Conservation (phyloP, 2,113 vertebrate genomes). For the Sciurus niger region DNA sequence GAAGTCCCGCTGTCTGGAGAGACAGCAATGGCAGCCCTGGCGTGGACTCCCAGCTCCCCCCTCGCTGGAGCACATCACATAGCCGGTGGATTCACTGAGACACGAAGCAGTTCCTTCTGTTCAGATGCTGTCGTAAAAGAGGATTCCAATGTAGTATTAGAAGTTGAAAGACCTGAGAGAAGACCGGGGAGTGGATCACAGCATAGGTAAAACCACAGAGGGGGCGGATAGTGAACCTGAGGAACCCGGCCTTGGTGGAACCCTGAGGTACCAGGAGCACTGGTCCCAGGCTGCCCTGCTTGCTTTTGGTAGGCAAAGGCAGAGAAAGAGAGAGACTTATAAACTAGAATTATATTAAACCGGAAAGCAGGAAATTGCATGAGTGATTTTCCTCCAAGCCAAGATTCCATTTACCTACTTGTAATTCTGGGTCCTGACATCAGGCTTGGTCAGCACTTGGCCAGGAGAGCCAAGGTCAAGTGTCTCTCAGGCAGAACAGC, state of each 20-base stretch:
- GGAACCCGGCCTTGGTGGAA: not conserved
- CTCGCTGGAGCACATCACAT: slow-evolving; percentile 19
- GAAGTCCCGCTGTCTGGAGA: not conserved
- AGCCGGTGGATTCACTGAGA: slow-evolving; percentile 67
- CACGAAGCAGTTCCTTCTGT: not conserved
- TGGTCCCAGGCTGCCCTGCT: not conserved
- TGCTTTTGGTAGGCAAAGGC: not conserved
- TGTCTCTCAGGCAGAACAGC: not conserved
- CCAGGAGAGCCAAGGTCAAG: not conserved
- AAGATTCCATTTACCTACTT: not conserved
- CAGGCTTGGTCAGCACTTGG: not conserved
- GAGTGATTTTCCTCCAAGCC: not conserved
- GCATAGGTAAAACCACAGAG: slow-evolving; percentile 63
- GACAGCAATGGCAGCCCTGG: not conserved
- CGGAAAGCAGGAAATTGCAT: slow-evolving; percentile 61
- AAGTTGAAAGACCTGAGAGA: slow-evolving; percentile 79
- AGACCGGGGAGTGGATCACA: slow-evolving; percentile 69
- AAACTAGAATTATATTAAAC: slow-evolving; percentile 47
- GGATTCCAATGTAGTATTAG: slow-evolving; percentile 80
- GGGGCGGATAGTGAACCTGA: rapidly evolving
- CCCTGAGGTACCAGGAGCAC: rapidly evolving
- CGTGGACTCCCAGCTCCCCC: not conserved
- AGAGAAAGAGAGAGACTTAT: not conserved
- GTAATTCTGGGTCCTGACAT: not conserved
- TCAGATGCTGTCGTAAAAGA: slow-evolving; percentile 72